A percentile compares a stretch with the other conserved stretches of the same genome.
Conservation (phyloP, 2,113 vertebrate species). For the Apus apus region DNA sequence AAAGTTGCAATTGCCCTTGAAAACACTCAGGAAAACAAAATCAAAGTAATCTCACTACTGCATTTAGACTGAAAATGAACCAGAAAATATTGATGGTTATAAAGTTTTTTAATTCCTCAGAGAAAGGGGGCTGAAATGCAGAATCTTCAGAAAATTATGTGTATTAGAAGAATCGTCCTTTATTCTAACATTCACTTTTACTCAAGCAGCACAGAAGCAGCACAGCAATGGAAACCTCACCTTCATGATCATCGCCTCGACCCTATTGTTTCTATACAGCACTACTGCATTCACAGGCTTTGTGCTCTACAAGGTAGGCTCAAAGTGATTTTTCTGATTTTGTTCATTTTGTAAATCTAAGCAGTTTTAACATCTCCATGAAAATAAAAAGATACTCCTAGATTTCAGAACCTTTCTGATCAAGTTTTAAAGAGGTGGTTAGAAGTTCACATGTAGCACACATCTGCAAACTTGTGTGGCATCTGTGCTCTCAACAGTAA, state of each 20-base stretch:
- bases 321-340: not conserved
- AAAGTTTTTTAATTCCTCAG: not conserved
- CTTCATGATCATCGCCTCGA: not conserved
- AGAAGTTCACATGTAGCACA: not conserved
- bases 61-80: not conserved
- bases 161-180: not conserved
- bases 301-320: constrained; percentile 61
- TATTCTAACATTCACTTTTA: constrained; percentile 34
- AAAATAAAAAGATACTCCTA: not conserved
- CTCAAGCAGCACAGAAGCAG: not conserved
- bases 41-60: not conserved
- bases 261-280: constrained; percentile 67
- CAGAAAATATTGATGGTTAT: not conserved
- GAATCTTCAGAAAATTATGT: not conserved
- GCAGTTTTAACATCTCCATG: not conserved
- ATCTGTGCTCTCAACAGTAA: not conserved
- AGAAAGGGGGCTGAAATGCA: not conserved
- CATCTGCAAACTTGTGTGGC: not conserved
- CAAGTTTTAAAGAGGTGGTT: not conserved
- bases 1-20: not conserved
- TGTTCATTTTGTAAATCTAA: not conserved
- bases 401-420: not conserved
- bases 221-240: not conserved
- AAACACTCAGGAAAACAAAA: not conserved
- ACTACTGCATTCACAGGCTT: constrained; percentile 6